phyloP scores from a whole-genome alignment of 2,888 invertebrate species.

The Artemia sinica region DNA sequence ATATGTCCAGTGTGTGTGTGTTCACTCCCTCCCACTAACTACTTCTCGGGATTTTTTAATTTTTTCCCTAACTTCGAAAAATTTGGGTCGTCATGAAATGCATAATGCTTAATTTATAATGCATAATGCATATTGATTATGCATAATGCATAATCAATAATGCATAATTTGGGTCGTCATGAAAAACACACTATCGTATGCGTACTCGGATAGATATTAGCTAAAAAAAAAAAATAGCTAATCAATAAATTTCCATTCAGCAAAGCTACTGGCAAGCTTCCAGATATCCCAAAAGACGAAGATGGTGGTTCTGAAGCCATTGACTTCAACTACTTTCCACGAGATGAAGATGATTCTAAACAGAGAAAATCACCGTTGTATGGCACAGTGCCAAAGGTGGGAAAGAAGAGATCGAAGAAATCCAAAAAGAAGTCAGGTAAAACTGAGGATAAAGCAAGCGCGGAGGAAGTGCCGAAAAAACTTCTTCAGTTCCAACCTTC shows the following conservation, averaged over 20 bases:
- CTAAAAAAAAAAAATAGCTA: too few species aligned
- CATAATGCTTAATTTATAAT: too few species aligned
- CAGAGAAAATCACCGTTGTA: constrained; percentile 47
- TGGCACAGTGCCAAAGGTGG: constrained; percentile 32
- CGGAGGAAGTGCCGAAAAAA: constrained; percentile 42
- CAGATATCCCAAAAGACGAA: constrained; percentile 79
- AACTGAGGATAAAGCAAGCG: constrained; percentile 30
- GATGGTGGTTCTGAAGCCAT: constrained; percentile 71
- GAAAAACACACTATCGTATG: too few species aligned
- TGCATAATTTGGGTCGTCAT: too few species aligned
- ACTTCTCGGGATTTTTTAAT: too few species aligned
- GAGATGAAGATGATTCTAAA: constrained; percentile 40
- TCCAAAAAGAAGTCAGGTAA: constrained; percentile 44
- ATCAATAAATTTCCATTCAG: constrained; percentile 17
- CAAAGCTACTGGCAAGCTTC: constrained; percentile 63
- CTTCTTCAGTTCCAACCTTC: constrained; percentile 34
- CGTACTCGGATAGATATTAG: too few species aligned
- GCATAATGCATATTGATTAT: too few species aligned
- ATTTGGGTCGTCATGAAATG: too few species aligned
- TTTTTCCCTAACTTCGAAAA: too few species aligned
- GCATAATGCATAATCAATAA: too few species aligned
- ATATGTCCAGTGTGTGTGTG: too few species aligned
- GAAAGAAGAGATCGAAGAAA: constrained; percentile 48
- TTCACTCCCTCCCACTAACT: too few species aligned
- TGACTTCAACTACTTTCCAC: constrained; percentile 61